Conservation (phyloP, 2,797 vertebrate species). For the Helicolenus hilgendorfi region DNA sequence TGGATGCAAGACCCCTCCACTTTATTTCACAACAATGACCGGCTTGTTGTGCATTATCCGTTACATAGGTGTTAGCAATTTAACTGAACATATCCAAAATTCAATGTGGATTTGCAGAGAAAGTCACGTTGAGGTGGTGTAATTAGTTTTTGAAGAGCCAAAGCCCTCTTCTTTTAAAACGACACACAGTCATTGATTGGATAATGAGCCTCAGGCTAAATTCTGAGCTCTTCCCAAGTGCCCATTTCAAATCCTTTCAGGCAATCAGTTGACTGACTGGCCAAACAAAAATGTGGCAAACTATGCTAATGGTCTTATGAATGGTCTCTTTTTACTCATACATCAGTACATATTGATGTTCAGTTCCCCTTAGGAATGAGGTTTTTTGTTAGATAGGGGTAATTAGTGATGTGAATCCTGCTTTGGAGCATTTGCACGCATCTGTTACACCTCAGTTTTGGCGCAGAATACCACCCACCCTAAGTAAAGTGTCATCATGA, state of each 20-base stretch:
- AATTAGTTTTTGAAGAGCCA: constrained; percentile 39
- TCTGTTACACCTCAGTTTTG: constrained; percentile 35
- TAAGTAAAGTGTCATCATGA: constrained; percentile 8
- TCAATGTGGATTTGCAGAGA: constrained; percentile 22
- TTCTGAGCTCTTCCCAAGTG: constrained; percentile 22
- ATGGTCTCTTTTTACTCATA: not conserved
- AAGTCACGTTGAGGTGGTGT: constrained; percentile 27
- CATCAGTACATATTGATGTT: constrained; percentile 9
- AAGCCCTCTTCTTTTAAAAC: not conserved
- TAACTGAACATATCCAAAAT: constrained; percentile 30
- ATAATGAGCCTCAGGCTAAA: constrained; percentile 30
- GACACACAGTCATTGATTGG: constrained; percentile 39
- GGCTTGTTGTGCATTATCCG: no score
- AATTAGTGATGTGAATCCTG: constrained; percentile 51
- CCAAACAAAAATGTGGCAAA: constrained; percentile 31
- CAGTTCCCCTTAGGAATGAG: not conserved
- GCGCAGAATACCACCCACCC: not conserved
- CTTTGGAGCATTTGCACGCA: constrained; percentile 18
- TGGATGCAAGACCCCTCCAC: no score
- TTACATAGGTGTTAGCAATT: constrained; percentile 18
- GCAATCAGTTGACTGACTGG: constrained; percentile 1
- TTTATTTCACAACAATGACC: no score
- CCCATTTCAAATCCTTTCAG: constrained; percentile 26
- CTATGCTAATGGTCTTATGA: not conserved
- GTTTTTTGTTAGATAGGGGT: constrained; percentile 26